Evolutionary conservation across 2,888 invertebrate genomes (phyloP).

Genomic region (Caenorhabditis uteleia): DNA sequence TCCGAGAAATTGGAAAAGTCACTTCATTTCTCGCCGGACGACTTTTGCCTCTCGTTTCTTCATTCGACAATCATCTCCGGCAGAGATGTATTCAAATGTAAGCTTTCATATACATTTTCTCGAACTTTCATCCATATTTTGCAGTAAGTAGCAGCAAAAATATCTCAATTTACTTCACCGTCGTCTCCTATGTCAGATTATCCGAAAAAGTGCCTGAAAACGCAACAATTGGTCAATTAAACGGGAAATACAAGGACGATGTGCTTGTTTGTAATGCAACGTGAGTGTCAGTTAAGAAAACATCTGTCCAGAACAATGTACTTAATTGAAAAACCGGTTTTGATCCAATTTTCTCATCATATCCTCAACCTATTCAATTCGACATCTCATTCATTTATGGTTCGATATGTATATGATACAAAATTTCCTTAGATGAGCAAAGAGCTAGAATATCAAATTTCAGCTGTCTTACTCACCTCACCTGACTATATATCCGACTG

Average conservation of each 20-base stretch:
- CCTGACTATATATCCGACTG: too few relatives aligned
- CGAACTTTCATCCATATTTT: slow-evolving; percentile 2
- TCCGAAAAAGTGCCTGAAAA: slow-evolving; percentile 32
- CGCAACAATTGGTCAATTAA: slow-evolving; percentile 21
- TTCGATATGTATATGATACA: too few relatives aligned
- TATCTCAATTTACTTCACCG: slow-evolving; percentile 47
- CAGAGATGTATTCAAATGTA: slow-evolving; percentile 45
- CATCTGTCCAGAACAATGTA: too few relatives aligned
- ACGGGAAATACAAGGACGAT: slow-evolving; percentile 35
- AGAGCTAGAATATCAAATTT: neutral
- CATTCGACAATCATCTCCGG: slow-evolving; percentile 48
- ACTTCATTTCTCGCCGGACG: slow-evolving; percentile 33
- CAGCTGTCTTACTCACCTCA: neutral
- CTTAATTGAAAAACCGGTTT: too few relatives aligned
- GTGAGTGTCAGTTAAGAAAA: too few relatives aligned
- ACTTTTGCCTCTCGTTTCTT: slow-evolving; percentile 46
- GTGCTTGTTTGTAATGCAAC: slow-evolving; percentile 43
- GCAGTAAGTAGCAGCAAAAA: slow-evolving; percentile 42
- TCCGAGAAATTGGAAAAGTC: slow-evolving; percentile 8
- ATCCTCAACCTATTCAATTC: too few relatives aligned
- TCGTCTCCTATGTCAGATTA: slow-evolving; percentile 41
- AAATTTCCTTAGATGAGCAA: too few relatives aligned
- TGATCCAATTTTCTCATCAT: too few relatives aligned
- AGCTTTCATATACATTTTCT: slow-evolving; percentile 3
- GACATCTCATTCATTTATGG: too few relatives aligned